Base-by-base conservation (phyloP, 2,888 invertebrate species). In the Exocentrus adspersus region DNA sequence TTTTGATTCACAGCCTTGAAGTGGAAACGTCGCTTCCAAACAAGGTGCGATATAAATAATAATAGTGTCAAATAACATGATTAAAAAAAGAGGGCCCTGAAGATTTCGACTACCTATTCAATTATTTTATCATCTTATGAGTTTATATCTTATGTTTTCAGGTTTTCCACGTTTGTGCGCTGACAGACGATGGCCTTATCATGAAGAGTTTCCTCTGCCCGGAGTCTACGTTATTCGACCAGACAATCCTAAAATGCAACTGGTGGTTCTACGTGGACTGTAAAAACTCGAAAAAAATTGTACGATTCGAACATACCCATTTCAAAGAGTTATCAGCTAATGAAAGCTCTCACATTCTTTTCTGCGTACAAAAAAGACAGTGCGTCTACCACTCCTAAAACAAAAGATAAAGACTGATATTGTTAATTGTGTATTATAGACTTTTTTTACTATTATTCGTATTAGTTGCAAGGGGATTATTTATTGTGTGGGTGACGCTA, bases 251-350 rank as follows among this genome's bases (percentile, higher is more conserved):
- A 3, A 94, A 94, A 79, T 95, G 95, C 82, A 95, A 95, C 81
- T 95, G 94, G 94, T 95, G 94, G 93, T 94, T 95, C 85, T 95
- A 94, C 80, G 94, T 95, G 0, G 94, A 95, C 79, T 95, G 95
- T 82, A 92, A 92, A 80, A 87, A 89, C 59, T 93, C 94, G 17
- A 89, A 88, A 73, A n/a, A 88, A 88, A 69, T 84, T 94, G 20
- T 95, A 94, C 80, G 94, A 94, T 76, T 93, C 94, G 10, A 96
- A 95, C 80, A 93, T 94, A 67, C 94, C 94, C 0, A 91, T 95
- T 54, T 94, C 94, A 24, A 94, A 95, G 83, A 94, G 94, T 80
- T 95, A 94, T 80, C 94, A 95, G 81, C 85, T 95, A 2, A 94
- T 95, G 92, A 94, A 94, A 80, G 94, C 94, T 0, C 83, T 95